These are phyloP conservation scores for Coelinius sp. DNA, from an alignment of 2,888 invertebrate genomes.

Conservation along the genomic window DNA sequence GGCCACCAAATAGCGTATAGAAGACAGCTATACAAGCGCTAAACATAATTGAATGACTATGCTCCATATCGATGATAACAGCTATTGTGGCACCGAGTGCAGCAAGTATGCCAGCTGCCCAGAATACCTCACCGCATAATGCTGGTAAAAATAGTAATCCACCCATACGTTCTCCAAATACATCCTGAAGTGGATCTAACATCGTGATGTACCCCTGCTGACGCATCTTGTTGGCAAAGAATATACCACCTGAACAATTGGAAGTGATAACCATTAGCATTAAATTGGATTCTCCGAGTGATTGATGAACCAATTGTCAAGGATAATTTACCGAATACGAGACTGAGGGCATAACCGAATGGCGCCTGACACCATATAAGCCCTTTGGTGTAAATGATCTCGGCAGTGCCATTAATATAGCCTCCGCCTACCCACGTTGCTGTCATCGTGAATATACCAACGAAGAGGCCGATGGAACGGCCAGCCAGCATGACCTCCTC, in stretches of 20 bases:
- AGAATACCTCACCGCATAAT: constrained; percentile 97
- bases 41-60: constrained; percentile 91
- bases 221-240: constrained; percentile 98
- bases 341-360: constrained; percentile 97
- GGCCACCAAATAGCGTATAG: constrained; percentile 97
- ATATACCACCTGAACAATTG: constrained; percentile 84
- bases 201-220: constrained; percentile 98
- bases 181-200: constrained; percentile 97
- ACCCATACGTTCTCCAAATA: constrained; percentile 97
- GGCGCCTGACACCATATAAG: constrained; percentile 99
- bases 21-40: constrained; percentile 97
- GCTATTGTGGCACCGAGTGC: constrained; percentile 96
- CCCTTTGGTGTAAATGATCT: constrained; percentile 93
- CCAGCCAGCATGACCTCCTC: constrained; percentile 99
- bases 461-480: constrained; percentile 95
- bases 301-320: neutral
- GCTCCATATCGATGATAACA: constrained; percentile 97
- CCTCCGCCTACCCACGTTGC: constrained; percentile 99
- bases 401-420: constrained; percentile 99
- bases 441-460: constrained; percentile 99
- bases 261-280: neutral
- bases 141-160: constrained; percentile 96
- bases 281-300: neutral
- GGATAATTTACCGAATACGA: constrained; percentile 85
- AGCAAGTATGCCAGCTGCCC: constrained; percentile 98